Base-by-base conservation (phyloP, 1,140 invertebrate genomes). In the Zaprionus kolodkinae region DNA sequence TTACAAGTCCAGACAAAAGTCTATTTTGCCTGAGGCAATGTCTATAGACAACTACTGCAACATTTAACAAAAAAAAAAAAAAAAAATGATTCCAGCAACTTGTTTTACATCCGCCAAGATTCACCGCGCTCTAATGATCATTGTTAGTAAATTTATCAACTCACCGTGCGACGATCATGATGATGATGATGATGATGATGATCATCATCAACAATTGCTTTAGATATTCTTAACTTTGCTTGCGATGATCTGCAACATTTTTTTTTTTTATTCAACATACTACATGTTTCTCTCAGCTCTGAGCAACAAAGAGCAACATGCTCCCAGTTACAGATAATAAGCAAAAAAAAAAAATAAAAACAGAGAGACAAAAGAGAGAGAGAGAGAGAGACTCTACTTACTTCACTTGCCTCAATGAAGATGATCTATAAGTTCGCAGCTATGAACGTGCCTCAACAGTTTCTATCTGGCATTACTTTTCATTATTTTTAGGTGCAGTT, bases 401-500 rank as follows among this genome's bases (percentile, higher is more conserved):
- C n/a, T 48, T 48, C 13, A 54, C 33, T 67, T 69, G 48, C 40
- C 62, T 15, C 27, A 50, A 38, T 43, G 75, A 74, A 89, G 85
- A 88, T 89, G 85, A 88, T 89, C 84, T 88, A 88, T 85, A 88
- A 89, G 84, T 85, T 81, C 83, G 77, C 57, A 78, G 54, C 64
- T 86, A 40, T 72, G 73, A 81, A 83, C 83, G 67, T 88, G 84
- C 77, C 78, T 89, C 85, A 89, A 89, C 89, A 85, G 85, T 85
- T 21, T 36, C 30, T 12, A 57, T 54, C 63, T 76, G 43, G 43
- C 69, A 67, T 78, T 79, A 67, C 72, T 57, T 62, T 76, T 68
- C 54, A 48, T 57, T 76, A 70, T 66, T 85, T 85, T 79, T 79
- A 45, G 72, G 83, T 91, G 83, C 87, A 91, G 86, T 90, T 89